Evolutionary conservation across 2,113 vertebrate species (phyloP).

Genomic region (Macaca mulatta): DNA sequence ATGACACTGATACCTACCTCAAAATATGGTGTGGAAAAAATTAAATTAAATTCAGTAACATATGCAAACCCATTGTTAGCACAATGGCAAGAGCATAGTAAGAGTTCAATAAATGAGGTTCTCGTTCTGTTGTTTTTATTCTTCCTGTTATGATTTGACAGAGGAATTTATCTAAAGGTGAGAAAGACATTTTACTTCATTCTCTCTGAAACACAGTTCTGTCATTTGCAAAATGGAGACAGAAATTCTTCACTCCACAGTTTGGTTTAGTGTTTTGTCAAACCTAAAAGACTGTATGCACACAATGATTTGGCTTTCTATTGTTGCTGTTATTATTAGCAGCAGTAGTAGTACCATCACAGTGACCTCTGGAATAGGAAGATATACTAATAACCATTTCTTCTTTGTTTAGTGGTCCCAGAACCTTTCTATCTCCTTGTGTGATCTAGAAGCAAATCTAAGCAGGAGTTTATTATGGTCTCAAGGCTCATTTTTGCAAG

Average conservation of each 20-base stretch:
- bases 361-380: not conserved
- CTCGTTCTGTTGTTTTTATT: not conserved
- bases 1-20: not conserved
- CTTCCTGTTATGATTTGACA: not conserved
- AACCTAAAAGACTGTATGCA: not conserved
- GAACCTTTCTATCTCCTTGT: not conserved
- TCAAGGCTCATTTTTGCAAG: not conserved
- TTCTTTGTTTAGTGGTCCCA: not conserved
- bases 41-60: not conserved
- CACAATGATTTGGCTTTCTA: not conserved
- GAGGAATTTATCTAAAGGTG: not conserved
- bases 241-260: not conserved
- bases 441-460: slow-evolving; percentile 27
- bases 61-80: not conserved
- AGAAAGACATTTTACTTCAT: not conserved
- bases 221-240: not conserved
- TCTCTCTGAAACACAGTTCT: not conserved
- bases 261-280: not conserved
- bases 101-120: not conserved
- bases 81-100: not conserved
- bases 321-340: not conserved
- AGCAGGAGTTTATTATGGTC: not conserved
- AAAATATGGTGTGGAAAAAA: not conserved
- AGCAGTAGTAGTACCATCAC: not conserved
- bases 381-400: not conserved